Conservation (phyloP, 2,888 invertebrate species). For the Aleiodes testaceus region DNA sequence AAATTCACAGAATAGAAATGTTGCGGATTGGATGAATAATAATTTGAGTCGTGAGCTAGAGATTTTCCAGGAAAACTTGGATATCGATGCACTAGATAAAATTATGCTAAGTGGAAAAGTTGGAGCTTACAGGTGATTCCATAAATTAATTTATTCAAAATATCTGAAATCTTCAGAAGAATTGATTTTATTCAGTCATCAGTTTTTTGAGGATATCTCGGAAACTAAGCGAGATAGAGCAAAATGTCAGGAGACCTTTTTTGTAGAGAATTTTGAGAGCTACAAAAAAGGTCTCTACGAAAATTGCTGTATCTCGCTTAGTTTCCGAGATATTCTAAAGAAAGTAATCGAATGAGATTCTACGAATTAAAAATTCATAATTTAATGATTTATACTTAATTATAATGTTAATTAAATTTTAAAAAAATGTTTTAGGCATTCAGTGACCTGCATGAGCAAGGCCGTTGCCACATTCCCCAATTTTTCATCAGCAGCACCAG, state of each 20-base stretch:
- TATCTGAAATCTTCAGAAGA: not conserved
- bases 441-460: constrained; percentile 58
- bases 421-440: constrained; percentile 54
- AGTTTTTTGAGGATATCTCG: no score
- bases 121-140: constrained; percentile 59
- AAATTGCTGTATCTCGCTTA: no score
- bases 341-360: no score
- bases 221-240: not conserved
- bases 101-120: constrained; percentile 63
- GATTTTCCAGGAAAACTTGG: constrained; percentile 31
- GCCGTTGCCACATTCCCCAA: constrained; percentile 51
- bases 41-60: constrained; percentile 31
- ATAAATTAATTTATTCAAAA: not conserved
- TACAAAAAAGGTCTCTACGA: no score
- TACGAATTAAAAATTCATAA: no score
- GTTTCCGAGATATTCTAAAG: no score
- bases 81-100: constrained; percentile 62
- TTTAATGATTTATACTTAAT: no score
- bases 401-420: no score
- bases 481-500: constrained; percentile 57
- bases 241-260: no score
- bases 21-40: constrained; percentile 6
- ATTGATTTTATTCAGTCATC: no score
- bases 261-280: no score
- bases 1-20: not conserved